Evolutionary conservation across 2,888 invertebrate species (phyloP).

Genomic region (Lepidochitona cinerea): DNA sequence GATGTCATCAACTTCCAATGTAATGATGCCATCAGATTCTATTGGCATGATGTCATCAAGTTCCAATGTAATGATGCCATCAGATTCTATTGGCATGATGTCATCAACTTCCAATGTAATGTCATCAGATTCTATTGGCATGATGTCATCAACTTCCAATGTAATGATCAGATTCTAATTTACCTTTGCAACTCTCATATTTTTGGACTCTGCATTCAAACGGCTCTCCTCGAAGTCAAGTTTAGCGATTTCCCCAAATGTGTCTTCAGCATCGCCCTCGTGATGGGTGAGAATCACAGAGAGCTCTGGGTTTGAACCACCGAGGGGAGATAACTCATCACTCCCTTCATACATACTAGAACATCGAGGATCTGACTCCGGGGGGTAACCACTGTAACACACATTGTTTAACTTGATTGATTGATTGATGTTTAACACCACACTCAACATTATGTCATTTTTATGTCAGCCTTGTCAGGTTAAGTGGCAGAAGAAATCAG

Average conservation of each 20-base stretch:
- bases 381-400: slow-evolving; percentile 57
- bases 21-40: no score
- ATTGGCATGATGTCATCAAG: no score
- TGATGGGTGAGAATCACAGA: slow-evolving; percentile 34
- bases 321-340: slow-evolving; percentile 32
- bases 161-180: no score
- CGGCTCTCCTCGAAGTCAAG: slow-evolving; percentile 35
- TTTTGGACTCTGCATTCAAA: slow-evolving; percentile 42
- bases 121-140: no score
- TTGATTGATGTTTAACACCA: no score
- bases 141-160: no score
- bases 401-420: no score
- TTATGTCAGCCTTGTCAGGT: not conserved
- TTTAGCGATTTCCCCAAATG: slow-evolving; percentile 32
- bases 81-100: no score
- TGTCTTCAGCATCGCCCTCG: slow-evolving; percentile 31
- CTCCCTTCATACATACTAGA: slow-evolving; percentile 45
- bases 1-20: no score
- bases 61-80: no score
- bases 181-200: slow-evolving; percentile 40
- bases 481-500: not conserved
- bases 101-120: no score
- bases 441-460: no score
- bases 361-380: slow-evolving; percentile 52
- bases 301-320: slow-evolving; percentile 27